phyloP scores from a whole-genome alignment of 2,888 invertebrate species.

The Tiliacea citrago region DNA sequence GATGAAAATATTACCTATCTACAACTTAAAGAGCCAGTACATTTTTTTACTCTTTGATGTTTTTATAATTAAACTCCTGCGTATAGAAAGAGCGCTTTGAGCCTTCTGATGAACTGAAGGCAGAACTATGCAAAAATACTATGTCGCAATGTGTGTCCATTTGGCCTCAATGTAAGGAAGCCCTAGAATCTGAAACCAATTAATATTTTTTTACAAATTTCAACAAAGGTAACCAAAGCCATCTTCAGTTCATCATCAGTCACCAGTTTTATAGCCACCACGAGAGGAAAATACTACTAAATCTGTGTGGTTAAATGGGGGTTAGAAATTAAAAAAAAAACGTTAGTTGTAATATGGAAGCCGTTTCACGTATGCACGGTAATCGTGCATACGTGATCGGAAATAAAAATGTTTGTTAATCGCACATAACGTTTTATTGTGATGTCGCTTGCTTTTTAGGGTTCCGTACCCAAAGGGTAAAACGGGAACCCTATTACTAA shows the following conservation, averaged over 20 bases:
- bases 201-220: neutral
- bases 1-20: no score
- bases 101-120: neutral
- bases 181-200: neutral
- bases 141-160: neutral
- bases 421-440: neutral
- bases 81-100: neutral
- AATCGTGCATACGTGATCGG: constrained; percentile 21
- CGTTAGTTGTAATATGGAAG: constrained; percentile 25
- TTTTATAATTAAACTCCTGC: neutral
- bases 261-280: constrained; percentile 5
- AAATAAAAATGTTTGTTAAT: constrained; percentile 49
- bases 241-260: no score
- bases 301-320: constrained; percentile 5
- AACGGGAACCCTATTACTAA: no score
- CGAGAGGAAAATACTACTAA: constrained; percentile 1
- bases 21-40: no score
- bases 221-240: neutral
- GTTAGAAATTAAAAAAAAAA: constrained; percentile 39
- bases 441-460: neutral
- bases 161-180: neutral
- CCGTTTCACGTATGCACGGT: constrained; percentile 6
- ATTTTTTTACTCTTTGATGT: no score
- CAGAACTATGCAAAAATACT: neutral
- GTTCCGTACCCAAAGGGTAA: no score